Conservation (phyloP, 2,797 vertebrate genomes). For the Gymnothorax reevesii region DNA sequence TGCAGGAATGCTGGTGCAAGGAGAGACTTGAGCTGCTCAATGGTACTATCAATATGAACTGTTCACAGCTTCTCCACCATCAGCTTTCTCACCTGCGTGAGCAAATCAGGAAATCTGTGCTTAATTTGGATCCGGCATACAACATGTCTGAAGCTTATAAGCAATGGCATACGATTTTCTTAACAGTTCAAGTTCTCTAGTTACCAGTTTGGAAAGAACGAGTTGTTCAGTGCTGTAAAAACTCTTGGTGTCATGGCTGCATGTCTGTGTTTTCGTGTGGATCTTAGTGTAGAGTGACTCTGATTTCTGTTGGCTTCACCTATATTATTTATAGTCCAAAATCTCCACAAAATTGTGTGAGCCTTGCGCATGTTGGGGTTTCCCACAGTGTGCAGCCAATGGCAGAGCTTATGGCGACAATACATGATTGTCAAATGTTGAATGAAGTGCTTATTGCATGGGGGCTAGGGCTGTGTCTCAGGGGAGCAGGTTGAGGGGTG, state of each 20-base stretch:
- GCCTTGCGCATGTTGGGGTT: conserved; percentile 69
- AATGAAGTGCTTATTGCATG: conserved; percentile 47
- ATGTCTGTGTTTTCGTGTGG: conserved; percentile 57
- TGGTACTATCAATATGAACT: no score
- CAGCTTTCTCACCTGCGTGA: no score
- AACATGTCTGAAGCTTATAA: no score
- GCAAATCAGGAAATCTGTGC: no score
- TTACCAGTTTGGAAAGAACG: conserved; percentile 70
- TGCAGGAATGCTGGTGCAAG: no score
- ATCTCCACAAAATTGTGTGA: conserved; percentile 80
- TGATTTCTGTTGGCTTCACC: conserved; percentile 54
- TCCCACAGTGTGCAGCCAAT: conserved; percentile 76
- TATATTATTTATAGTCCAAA: conserved; percentile 75
- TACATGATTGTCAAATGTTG: conserved; percentile 48
- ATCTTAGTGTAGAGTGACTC: conserved; percentile 56
- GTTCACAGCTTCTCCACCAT: no score
- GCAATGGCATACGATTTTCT: no score
- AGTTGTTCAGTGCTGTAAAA: conserved; percentile 52
- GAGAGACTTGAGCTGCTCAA: no score
- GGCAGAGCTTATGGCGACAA: conserved; percentile 49
- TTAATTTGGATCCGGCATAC: no score
- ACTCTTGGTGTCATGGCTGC: conserved; percentile 72
- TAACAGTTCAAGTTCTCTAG: no score
- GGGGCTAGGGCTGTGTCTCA: conserved; percentile 42
- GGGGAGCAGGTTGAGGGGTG: conserved; percentile 41